Conservation (phyloP, 1,140 invertebrate species). For the Eurosta solidaginis region DNA sequence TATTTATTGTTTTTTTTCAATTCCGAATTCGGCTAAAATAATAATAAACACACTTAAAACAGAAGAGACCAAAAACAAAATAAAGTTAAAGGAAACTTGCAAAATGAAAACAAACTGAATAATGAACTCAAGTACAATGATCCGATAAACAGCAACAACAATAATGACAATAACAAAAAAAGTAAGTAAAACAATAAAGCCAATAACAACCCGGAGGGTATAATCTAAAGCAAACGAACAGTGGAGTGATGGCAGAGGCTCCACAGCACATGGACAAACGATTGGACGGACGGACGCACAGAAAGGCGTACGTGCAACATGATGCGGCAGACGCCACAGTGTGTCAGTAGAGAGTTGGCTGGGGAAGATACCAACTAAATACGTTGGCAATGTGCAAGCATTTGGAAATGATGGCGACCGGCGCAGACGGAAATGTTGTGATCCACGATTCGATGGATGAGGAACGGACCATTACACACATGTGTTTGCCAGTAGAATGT, state of each 20-base stretch:
- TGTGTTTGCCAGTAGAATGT: not conserved
- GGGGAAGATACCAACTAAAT: not conserved
- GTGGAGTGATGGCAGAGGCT: conserved; percentile 1
- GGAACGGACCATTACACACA: not conserved
- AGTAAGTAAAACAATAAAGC: not conserved
- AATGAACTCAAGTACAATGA: conserved; percentile 28
- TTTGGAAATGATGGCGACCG: not conserved
- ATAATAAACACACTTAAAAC: not conserved
- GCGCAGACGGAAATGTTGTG: not conserved
- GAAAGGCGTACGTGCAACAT: not conserved
- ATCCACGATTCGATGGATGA: not conserved
- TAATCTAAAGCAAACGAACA: not conserved
- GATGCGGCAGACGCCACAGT: not conserved
- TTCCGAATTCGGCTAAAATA: not conserved
- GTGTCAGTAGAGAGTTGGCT: not conserved
- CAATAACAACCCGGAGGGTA: not conserved
- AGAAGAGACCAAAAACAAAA: not conserved
- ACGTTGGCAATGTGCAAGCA: not conserved
- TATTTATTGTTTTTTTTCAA: not conserved
- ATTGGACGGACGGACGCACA: not conserved
- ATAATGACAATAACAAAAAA: not conserved
- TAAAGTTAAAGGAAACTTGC: not conserved
- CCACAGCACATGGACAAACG: not conserved
- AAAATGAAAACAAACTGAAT: conserved; percentile 25
- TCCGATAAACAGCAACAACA: conserved; percentile 14